These are phyloP conservation scores for Lepeophtheirus salmonis DNA, from an alignment of 1,140 invertebrate species.

Conservation along the genomic window DNA sequence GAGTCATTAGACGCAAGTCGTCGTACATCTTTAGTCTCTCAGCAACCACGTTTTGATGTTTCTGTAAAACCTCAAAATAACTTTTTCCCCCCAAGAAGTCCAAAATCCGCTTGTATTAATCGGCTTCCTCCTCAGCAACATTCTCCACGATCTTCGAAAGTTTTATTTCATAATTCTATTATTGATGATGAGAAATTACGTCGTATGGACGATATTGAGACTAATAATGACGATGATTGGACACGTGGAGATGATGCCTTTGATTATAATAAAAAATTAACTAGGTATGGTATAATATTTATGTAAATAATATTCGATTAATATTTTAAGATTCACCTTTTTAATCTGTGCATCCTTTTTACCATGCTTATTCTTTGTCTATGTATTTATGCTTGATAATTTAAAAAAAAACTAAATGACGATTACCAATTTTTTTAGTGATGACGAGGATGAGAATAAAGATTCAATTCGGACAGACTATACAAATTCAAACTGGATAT, in stretches of 20 bases:
- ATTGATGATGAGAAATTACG: conserved; percentile 16
- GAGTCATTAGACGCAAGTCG: neutral
- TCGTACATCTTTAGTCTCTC: neutral
- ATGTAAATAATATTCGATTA: no score
- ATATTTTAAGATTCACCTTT: no score
- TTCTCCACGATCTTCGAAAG: neutral
- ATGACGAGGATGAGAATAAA: no score
- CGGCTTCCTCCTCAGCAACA: neutral
- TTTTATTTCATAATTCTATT: conserved; percentile 5
- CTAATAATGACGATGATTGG: conserved; percentile 14
- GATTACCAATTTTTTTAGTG: no score
- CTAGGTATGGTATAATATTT: neutral
- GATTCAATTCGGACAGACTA: no score
- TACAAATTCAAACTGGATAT: no score
- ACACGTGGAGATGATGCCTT: conserved; percentile 12
- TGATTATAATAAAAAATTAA: conserved; percentile 17
- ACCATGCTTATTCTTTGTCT: no score
- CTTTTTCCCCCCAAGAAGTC: neutral
- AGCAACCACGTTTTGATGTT: conserved; percentile 1
- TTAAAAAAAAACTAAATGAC: no score
- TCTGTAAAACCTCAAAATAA: neutral
- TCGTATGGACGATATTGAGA: conserved; percentile 16
- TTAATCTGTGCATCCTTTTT: no score
- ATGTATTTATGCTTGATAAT: no score
- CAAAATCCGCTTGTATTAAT: neutral